Conservation (phyloP, 2,113 vertebrate genomes). For the Galeopterus variegatus region DNA sequence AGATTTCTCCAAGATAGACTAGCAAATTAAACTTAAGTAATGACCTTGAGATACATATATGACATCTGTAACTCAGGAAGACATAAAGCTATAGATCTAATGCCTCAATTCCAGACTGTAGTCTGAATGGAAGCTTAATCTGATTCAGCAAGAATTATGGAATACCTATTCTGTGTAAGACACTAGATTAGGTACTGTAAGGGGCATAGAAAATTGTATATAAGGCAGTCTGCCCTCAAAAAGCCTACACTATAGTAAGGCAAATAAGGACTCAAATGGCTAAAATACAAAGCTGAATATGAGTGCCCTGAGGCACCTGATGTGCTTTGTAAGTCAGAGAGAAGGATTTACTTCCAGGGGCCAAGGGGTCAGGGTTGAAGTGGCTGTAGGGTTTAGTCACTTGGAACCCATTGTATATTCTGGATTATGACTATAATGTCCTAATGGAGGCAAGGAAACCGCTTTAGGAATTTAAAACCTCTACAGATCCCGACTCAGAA, state of each 20-base stretch:
- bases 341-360: neutral
- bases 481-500: slow-evolving; percentile 21
- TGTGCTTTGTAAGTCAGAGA: neutral
- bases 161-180: neutral
- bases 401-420: slow-evolving; percentile 23
- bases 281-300: neutral
- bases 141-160: neutral
- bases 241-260: neutral
- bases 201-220: neutral
- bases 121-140: neutral
- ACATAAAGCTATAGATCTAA: neutral
- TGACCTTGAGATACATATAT: neutral
- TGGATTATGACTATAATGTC: neutral
- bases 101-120: neutral
- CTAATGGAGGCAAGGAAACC: neutral
- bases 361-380: neutral
- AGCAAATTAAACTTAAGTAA: slow-evolving; percentile 1
- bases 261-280: neutral
- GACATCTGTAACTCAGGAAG: slow-evolving; percentile 19
- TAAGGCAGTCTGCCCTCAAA: neutral
- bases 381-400: neutral
- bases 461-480: slow-evolving; percentile 36
- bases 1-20: slow-evolving; percentile 14
- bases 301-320: neutral
- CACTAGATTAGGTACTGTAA: neutral